phyloP scores from a whole-genome alignment of 2,888 invertebrate genomes.

The Drosophila trichaetosa region DNA sequence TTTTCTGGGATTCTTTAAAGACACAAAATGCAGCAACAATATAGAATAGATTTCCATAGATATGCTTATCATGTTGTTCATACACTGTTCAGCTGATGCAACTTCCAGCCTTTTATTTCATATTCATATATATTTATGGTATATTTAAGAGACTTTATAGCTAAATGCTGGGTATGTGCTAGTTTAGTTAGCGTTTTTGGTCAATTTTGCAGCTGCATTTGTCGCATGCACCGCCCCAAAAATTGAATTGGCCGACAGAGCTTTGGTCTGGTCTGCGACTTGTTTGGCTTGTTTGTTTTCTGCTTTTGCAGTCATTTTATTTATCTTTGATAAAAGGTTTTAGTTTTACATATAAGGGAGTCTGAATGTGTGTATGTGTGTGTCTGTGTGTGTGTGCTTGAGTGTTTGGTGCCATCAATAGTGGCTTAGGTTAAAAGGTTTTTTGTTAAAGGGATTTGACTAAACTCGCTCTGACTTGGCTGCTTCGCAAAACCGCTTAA shows the following conservation, averaged over 20 bases:
- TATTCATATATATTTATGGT: not conserved
- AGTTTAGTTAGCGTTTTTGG: not conserved
- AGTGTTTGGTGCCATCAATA: constrained; percentile 54
- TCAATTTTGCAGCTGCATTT: constrained; percentile 52
- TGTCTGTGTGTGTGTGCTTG: constrained; percentile 21
- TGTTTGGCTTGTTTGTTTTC: constrained; percentile 34
- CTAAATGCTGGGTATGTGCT: constrained; percentile 12
- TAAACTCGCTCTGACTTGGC: not conserved
- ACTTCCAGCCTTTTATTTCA: not conserved
- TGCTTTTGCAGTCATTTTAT: constrained; percentile 65
- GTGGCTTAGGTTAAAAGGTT: constrained; percentile 71
- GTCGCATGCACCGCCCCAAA: constrained; percentile 61
- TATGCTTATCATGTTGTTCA: not conserved
- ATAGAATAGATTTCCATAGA: not conserved
- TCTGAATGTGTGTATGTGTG: constrained; percentile 8
- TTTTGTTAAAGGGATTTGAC: constrained; percentile 42
- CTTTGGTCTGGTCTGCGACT: constrained; percentile 28
- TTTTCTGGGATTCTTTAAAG: not conserved
- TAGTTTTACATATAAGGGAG: constrained; percentile 56
- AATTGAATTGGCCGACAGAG: constrained; percentile 31
- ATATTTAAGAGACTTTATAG: too few species aligned
- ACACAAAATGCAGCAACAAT: not conserved
- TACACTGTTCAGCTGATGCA: not conserved
- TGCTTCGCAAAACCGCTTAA: constrained; percentile 32
- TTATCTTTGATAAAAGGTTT: constrained; percentile 80